Evolutionary conservation across 2,888 invertebrate species (phyloP), one percentile per base, ranked within the genome.

Genomic region (Lypha dubia): DNA sequence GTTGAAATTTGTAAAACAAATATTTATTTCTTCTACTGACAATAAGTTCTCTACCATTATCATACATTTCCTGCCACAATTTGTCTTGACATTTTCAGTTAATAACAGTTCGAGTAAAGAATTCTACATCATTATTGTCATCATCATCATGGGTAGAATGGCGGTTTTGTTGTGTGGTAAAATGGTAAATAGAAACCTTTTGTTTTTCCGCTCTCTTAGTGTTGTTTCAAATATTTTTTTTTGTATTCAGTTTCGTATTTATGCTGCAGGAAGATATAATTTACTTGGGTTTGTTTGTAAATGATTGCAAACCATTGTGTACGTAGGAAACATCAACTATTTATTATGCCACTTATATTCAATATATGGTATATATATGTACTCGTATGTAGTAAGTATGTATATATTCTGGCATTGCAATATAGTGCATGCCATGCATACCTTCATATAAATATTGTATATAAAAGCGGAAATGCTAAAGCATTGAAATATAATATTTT

Each of bases 311-410:
- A 32, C 58, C 32, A 62, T 28, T 44, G 56, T 20, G n/a, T 58
- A 60, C 49, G 51, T 41, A 38, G 65, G 51, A 79, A 67, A 60
- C 58, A 67, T 67, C 58, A 73, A 67, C 51, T 76, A 84, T 84
- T 80, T 80, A 80, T 80, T 76, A 68, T 76, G 71, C 80, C 84
- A 84, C 79, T 84, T 79, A 51, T 58, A 58, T 65, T 60, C 22
- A 51, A 62, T 79, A 41, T 20, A n/a, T n/a, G n/a, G n/a, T n/a
- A n/a, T n/a, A n/a, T n/a, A n/a, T n/a, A n/a, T n/a, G n/a, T n/a
- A n/a, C n/a, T n/a, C n/a, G n/a, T n/a, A n/a, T n/a, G n/a, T n/a
- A n/a, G n/a, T n/a, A n/a, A n/a, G n/a, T n/a, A n/a, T n/a, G n/a
- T n/a, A n/a, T n/a, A 71, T 73, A 65, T 71, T 22, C 44, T 38